Conservation (phyloP, 2,888 invertebrate genomes). For the Electrophaes corylata region DNA sequence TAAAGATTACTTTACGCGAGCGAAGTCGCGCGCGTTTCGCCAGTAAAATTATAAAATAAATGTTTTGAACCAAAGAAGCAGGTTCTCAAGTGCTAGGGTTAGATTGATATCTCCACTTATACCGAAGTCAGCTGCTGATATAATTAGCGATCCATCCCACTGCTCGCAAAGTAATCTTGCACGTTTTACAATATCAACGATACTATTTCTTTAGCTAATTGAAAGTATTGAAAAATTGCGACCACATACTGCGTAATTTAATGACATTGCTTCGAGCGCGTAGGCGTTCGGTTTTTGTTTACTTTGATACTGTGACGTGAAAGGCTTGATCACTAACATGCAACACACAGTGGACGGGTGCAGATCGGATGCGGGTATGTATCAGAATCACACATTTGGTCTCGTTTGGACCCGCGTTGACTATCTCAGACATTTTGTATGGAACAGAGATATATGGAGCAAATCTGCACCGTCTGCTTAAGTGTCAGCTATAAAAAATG, state of each 20-base stretch:
- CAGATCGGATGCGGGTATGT: too few relatives aligned
- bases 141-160: conserved; percentile 63
- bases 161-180: conserved; percentile 49
- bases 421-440: too few relatives aligned
- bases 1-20: too few relatives aligned
- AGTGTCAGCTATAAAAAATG: too few relatives aligned
- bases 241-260: conserved; percentile 64
- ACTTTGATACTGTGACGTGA: conserved; percentile 35
- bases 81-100: conserved; percentile 57
- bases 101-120: conserved; percentile 72
- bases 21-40: too few relatives aligned
- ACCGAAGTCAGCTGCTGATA: conserved; percentile 67
- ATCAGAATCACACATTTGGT: too few relatives aligned
- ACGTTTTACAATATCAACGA: conserved; percentile 51
- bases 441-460: too few relatives aligned
- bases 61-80: too few relatives aligned
- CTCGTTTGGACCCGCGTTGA: too few relatives aligned
- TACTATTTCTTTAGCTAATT: conserved; percentile 56
- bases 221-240: conserved; percentile 71
- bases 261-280: conserved; percentile 53
- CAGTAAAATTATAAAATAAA: too few relatives aligned
- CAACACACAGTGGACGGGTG: too few relatives aligned
- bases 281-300: conserved; percentile 47
- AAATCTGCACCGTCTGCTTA: too few relatives aligned
- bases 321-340: conserved; percentile 23